Evolutionary conservation across 2,113 vertebrate species (phyloP).

Genomic region (Pseudopipra pipra): DNA sequence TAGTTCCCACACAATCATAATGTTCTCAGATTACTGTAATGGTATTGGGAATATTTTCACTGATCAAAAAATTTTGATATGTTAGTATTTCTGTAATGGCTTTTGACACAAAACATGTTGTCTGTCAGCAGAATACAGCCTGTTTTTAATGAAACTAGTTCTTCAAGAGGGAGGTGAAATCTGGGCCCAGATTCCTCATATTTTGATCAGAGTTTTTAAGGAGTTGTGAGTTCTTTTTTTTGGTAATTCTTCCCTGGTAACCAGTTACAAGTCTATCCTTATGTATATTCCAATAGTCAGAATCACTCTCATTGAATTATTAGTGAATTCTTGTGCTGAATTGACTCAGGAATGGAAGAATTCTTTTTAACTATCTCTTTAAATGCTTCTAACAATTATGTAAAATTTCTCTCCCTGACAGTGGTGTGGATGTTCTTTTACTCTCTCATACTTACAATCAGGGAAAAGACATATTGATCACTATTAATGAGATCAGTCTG

Average conservation of each 20-base stretch:
- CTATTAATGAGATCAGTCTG: not conserved
- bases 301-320: not conserved
- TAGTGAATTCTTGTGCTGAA: not conserved
- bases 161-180: not conserved
- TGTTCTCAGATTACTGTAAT: not conserved
- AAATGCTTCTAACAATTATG: not conserved
- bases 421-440: not conserved
- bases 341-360: not conserved
- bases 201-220: not conserved
- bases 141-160: not conserved
- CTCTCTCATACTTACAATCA: not conserved
- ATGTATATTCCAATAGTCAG: not conserved
- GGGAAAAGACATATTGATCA: not conserved
- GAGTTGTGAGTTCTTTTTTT: not conserved
- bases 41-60: not conserved
- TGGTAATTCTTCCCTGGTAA: not conserved
- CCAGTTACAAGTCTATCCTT: not conserved
- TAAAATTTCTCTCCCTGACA: not conserved
- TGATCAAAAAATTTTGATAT: not conserved
- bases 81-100: not conserved
- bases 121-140: not conserved
- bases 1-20: not conserved
- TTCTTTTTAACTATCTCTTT: not conserved
- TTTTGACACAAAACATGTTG: not conserved
- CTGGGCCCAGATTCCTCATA: not conserved